Evolutionary conservation across 2,888 invertebrate species (phyloP).

Genomic region (Microdon myrmicae): DNA sequence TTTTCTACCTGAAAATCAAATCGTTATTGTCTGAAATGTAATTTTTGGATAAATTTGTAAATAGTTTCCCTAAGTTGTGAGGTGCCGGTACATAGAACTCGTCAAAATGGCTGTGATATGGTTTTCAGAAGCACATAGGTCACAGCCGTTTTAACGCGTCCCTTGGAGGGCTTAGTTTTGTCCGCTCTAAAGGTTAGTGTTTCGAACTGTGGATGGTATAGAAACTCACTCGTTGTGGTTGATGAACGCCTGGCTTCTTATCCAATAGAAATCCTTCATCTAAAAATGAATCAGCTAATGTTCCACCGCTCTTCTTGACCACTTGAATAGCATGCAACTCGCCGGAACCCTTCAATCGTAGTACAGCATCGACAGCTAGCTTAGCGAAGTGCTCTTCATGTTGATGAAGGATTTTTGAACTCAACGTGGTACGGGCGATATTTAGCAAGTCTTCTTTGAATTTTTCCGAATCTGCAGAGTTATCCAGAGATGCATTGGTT

Average conservation of each 20-base stretch:
- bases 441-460: constrained; percentile 92
- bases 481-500: constrained; percentile 80
- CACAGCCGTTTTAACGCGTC: constrained; percentile 68
- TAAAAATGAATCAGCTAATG: constrained; percentile 93
- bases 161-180: constrained; percentile 30
- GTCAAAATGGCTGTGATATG: constrained; percentile 68
- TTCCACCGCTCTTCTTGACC: constrained; percentile 95
- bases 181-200: background rate
- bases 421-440: constrained; percentile 96
- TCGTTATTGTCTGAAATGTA: constrained; percentile 1
- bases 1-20: constrained; percentile 76
- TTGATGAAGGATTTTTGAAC: constrained; percentile 97
- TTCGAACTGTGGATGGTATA: background rate
- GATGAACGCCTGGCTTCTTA: constrained; percentile 97
- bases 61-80: constrained; percentile 14
- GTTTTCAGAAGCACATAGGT: constrained; percentile 58
- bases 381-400: constrained; percentile 97
- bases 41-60: background rate
- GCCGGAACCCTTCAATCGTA: constrained; percentile 94
- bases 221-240: constrained; percentile 79
- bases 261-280: constrained; percentile 95
- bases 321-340: constrained; percentile 96
- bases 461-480: constrained; percentile 79
- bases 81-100: constrained; percentile 60
- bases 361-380: constrained; percentile 93